Conservation (phyloP, 2,113 vertebrate species). For the Opisthocomus hoazin region DNA sequence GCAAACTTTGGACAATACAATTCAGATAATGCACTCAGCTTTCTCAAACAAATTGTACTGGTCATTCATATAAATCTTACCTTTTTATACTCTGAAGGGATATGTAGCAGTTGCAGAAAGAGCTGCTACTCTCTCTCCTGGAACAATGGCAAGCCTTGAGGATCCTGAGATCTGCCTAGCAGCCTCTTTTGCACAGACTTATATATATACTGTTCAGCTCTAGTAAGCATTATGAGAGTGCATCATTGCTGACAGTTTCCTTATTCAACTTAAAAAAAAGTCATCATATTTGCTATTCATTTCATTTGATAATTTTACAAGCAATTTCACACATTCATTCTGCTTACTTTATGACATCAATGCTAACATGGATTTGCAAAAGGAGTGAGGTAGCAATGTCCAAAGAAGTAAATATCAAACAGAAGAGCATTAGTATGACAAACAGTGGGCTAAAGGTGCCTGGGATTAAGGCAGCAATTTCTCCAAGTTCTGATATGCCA, state of each 20-base stretch:
- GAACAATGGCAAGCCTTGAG: slow-evolving; percentile 51
- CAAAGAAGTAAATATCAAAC: slow-evolving; percentile 61
- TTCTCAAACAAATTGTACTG: background rate
- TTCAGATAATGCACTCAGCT: background rate
- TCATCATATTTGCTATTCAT: slow-evolving; percentile 60
- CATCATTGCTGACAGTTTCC: slow-evolving; percentile 69
- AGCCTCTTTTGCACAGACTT: slow-evolving; percentile 54
- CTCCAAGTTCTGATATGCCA: background rate
- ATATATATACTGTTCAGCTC: slow-evolving; percentile 73
- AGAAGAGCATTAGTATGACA: slow-evolving; percentile 35
- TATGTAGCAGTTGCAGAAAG: slow-evolving; percentile 11
- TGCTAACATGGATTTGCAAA: slow-evolving; percentile 51
- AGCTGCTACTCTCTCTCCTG: background rate
- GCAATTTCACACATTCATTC: slow-evolving; percentile 69
- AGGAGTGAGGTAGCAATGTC: slow-evolving; percentile 57
- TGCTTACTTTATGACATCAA: slow-evolving; percentile 68
- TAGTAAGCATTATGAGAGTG: slow-evolving; percentile 66
- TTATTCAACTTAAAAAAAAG: slow-evolving; percentile 57
- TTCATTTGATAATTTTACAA: slow-evolving; percentile 69
- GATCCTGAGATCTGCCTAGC: slow-evolving; percentile 63
- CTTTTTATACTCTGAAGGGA: slow-evolving; percentile 35
- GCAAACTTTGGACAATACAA: background rate
- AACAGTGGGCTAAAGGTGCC: slow-evolving; percentile 8
- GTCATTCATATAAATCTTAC: slow-evolving; percentile 57
- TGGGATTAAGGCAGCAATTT: background rate